Base-by-base conservation (phyloP, 2,797 vertebrate genomes). In the Amphiprion clarkii region DNA sequence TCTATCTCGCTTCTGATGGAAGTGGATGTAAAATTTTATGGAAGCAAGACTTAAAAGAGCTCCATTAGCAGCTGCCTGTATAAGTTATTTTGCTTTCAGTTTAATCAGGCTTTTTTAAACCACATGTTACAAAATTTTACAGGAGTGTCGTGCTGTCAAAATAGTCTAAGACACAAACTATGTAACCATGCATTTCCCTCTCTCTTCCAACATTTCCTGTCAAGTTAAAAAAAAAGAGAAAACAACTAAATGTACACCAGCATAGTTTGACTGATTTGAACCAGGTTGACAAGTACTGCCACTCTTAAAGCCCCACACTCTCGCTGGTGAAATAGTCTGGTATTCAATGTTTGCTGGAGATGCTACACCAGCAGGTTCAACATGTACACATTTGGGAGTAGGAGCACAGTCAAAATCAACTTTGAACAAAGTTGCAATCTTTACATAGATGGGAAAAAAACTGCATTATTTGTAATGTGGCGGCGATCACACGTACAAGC, bases 41-140 rank as follows among this genome's bases (percentile, higher is more conserved):
- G 61, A 67, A 73, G 33, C 10, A 17, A 46, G 39, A 53, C 11
- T 57, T 60, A 29, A 71, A 73, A n/a, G 49, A 46, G 59, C 4
- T n/a, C 70, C 23, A 73, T 81, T 81, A 83, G 42, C 46, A 67
- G 69, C 36, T 40, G 31, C 73, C 68, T 53, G 48, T 68, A 46
- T 56, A 52, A 74, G 55, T 46, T 46, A 23, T 78, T 70, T 80
- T 31, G 2, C 67, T 73, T 14, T 76, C 67, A 67, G 29, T 83
- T 66, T 72, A 77, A 77, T 65, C n/a, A 40, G 27, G 52, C 3
- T 42, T 79, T 77, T 58, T 27, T 23, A 3, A 27, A 63, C 12
- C 48, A 64, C 42, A 48, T 56, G 56, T 44, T 40, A 71, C 11
- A 68, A 67, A 64, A 48, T 48, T 40, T 17, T 58, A 51, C 14